Evolutionary conservation across 2,888 invertebrate species (phyloP), one percentile per base, ranked within the genome.

Genomic region (Pandemis cinnamomeana): DNA sequence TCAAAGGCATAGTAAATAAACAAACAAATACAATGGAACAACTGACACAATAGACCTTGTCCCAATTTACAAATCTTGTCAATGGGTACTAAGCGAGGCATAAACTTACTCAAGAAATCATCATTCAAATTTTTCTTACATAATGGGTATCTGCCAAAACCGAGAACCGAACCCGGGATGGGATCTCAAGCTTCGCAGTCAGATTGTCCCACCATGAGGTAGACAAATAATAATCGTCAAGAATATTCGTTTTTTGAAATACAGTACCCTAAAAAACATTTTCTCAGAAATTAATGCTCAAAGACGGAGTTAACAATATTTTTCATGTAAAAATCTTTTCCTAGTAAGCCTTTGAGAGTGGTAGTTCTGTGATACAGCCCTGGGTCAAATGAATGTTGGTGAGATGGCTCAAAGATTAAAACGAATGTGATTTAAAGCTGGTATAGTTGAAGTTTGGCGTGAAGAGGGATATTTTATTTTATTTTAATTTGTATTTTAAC

Each of bases 301-400:
- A 75, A 75, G 75, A 61, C 53, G 80, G 79, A 81, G 80, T 82
- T 80, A 80, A 81, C 72, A 80, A 77, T 75, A 78, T 75, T 78
- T 78, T 81, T 75, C 78, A 80, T 80, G 81, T 77, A 78, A 77
- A 79, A 67, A 69, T 60, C 69, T 70, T 69, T 73, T 4, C 27
- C 27, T 36, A 73, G 69, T 73, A 36, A 73, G 64, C 64, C 69
- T 73, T 64, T 73, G 69, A 73, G 69, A 60, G 73, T 73, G 73
- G 69, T n/a, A 60, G 69, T 70, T 66, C 70, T 70, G 69, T 73
- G 69, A 73, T 69, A 73, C 64, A 36, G 69, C 73, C 73, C 42
- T 48, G 20, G 73, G 73, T 69, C 27, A 73, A 73, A 73, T 61
- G 48, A 73, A 66, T 70, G 69, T 64, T 48, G 64, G 60, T 51